These are phyloP conservation scores for Ctenopoma multispine DNA, from an alignment of 2,797 vertebrate genomes.

Conservation along the genomic window DNA sequence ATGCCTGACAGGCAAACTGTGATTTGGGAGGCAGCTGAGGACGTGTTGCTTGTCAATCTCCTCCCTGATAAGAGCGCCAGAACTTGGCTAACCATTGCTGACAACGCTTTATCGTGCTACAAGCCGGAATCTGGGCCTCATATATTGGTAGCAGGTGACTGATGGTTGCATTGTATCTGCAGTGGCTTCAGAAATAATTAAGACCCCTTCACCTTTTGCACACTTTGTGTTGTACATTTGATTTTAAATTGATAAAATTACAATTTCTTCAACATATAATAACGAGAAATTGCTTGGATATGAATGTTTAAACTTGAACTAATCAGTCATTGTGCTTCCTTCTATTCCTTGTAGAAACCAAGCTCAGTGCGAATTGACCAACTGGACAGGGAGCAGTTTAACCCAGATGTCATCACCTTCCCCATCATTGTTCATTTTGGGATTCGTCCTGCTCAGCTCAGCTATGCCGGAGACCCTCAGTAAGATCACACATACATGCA, in stretches of 20 bases:
- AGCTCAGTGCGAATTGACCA: slow-evolving; percentile 99
- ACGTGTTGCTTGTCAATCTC: slow-evolving; percentile 70
- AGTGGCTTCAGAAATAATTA: not conserved
- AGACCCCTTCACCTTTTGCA: not conserved
- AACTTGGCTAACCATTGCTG: slow-evolving; percentile 36
- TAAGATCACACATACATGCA: slow-evolving; percentile 79
- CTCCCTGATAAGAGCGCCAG: slow-evolving; percentile 51
- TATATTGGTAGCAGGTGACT: slow-evolving; percentile 34
- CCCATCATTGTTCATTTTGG: slow-evolving; percentile 99
- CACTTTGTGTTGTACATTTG: not conserved
- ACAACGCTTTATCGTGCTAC: slow-evolving; percentile 45
- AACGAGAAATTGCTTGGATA: no score
- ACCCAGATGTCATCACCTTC: slow-evolving; percentile 98
- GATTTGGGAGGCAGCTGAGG: slow-evolving; percentile 60
- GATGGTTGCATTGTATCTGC: slow-evolving; percentile 30
- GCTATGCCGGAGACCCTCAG: slow-evolving; percentile 99
- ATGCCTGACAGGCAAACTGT: slow-evolving; percentile 63
- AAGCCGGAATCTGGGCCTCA: not conserved
- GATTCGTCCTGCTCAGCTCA: slow-evolving; percentile 97
- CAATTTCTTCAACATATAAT: no score
- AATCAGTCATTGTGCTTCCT: slow-evolving; percentile 6
- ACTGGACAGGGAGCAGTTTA: slow-evolving; percentile 98
- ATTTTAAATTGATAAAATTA: not conserved
- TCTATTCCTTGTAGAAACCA: slow-evolving; percentile 87
- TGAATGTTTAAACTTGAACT: slow-evolving; percentile 18